phyloP scores from a whole-genome alignment of 2,888 invertebrate species.

The Syritta pipiens region DNA sequence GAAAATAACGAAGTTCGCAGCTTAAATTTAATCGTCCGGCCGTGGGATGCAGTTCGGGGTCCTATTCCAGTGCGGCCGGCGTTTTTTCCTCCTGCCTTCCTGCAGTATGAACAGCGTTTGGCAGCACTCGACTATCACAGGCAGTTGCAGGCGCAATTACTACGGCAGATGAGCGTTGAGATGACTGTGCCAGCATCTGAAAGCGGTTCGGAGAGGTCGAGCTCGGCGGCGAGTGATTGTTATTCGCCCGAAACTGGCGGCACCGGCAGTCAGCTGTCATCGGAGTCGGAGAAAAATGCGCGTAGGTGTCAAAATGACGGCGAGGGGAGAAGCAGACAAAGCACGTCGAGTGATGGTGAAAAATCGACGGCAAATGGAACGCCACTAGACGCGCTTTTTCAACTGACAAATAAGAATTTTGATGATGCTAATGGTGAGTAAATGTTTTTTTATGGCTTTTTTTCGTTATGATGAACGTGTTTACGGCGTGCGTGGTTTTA shows the following conservation, averaged over 20 bases:
- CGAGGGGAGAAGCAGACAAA: constrained; percentile 70
- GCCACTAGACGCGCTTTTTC: constrained; percentile 96
- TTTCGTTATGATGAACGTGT: no score
- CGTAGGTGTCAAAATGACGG: constrained; percentile 9
- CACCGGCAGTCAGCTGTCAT: constrained; percentile 73
- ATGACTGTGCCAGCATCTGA: constrained; percentile 80
- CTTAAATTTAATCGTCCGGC: constrained; percentile 84
- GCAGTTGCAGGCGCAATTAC: constrained; percentile 80
- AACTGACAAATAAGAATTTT: constrained; percentile 98
- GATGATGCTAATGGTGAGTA: constrained; percentile 91
- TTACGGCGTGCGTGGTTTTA: no score
- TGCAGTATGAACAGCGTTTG: constrained; percentile 84
- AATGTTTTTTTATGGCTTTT: not conserved
- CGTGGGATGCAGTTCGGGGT: constrained; percentile 87
- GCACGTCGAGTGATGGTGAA: constrained; percentile 73
- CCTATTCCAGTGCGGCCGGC: constrained; percentile 77
- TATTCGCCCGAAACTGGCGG: constrained; percentile 86
- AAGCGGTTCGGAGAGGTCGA: constrained; percentile 85
- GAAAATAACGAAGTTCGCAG: constrained; percentile 41
- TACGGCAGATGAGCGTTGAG: constrained; percentile 80
- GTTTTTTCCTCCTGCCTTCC: constrained; percentile 80
- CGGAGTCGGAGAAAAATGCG: constrained; percentile 68
- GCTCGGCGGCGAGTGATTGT: constrained; percentile 87
- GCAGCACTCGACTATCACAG: constrained; percentile 82
- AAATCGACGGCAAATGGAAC: constrained; percentile 82